These are phyloP conservation scores for Tiliacea aurago DNA, from an alignment of 2,888 invertebrate genomes.

Conservation along the genomic window DNA sequence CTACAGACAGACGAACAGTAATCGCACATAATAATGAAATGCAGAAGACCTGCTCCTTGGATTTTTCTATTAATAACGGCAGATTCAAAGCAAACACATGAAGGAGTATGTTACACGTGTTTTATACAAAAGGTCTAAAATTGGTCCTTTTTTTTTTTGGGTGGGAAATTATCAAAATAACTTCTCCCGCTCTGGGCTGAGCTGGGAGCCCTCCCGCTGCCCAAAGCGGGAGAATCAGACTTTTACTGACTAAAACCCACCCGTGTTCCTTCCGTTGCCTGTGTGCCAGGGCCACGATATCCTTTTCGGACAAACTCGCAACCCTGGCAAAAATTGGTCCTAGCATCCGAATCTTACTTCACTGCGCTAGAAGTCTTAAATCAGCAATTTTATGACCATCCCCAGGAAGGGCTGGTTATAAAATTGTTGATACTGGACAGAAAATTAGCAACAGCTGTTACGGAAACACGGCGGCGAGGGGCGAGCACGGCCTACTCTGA, in stretches of 20 bases:
- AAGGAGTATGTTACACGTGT: neutral
- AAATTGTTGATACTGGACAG: neutral
- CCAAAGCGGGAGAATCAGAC: too few species aligned
- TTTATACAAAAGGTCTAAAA: neutral
- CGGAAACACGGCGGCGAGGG: too few species aligned
- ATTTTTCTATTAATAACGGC: neutral
- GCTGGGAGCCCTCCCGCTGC: too few species aligned
- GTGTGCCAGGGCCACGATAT: too few species aligned
- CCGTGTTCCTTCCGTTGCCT: too few species aligned
- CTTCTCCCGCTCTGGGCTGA: too few species aligned
- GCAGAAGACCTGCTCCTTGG: conserved; percentile 20
- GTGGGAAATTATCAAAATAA: too few species aligned
- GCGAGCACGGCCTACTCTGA: too few species aligned
- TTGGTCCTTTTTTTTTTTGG: too few species aligned
- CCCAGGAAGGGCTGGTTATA: neutral
- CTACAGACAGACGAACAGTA: conserved; percentile 36
- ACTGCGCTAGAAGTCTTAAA: neutral
- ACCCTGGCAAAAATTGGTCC: too few species aligned
- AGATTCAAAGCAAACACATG: neutral
- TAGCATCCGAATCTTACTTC: neutral
- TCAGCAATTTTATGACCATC: neutral
- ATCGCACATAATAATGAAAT: conserved; percentile 8
- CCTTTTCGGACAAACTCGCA: too few species aligned
- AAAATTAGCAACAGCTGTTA: neutral
- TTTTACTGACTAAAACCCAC: too few species aligned